Conservation (phyloP, 2,797 vertebrate genomes). For the Australoheros facetus region DNA sequence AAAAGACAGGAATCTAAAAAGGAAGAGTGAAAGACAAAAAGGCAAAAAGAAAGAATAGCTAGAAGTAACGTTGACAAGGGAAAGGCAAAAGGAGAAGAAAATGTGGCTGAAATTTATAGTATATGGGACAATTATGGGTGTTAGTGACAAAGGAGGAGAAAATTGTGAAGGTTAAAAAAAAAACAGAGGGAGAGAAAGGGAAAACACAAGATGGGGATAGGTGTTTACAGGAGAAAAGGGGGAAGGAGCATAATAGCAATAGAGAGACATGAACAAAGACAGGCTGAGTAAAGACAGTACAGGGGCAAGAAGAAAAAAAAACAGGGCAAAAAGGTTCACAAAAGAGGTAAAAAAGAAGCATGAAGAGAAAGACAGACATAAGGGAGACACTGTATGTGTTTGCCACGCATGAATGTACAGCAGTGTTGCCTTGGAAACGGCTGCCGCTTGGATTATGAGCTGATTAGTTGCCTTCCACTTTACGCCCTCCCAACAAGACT, state of each 20-base stretch:
- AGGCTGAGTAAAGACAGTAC: constrained; percentile 34
- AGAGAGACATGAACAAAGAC: constrained; percentile 26
- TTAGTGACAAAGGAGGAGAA: constrained; percentile 2
- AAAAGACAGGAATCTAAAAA: constrained; percentile 5
- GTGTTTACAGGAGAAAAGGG: constrained; percentile 22
- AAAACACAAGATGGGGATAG: constrained; percentile 6
- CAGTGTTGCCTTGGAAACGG: constrained; percentile 76
- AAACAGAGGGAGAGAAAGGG: not conserved
- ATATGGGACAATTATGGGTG: constrained; percentile 12
- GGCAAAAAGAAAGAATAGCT: not conserved
- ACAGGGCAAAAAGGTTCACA: constrained; percentile 4
- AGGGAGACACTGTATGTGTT: constrained; percentile 61
- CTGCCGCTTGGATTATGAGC: constrained; percentile 74
- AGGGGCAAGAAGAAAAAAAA: constrained; percentile 10
- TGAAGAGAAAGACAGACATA: constrained; percentile 43
- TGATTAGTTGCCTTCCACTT: constrained; percentile 73
- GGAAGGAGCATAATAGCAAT: constrained; percentile 12
- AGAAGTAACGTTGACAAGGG: constrained; percentile 13
- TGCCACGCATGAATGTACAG: constrained; percentile 73
- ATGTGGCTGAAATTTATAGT: constrained; percentile 12
- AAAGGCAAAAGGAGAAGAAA: not conserved
- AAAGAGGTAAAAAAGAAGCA: constrained; percentile 32
- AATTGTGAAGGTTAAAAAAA: constrained; percentile 30
- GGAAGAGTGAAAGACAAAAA: not conserved
- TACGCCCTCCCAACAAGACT: constrained; percentile 32